These are phyloP conservation scores for Heterodera carotae DNA, from an alignment of 1,140 invertebrate species.

Conservation along the genomic window DNA sequence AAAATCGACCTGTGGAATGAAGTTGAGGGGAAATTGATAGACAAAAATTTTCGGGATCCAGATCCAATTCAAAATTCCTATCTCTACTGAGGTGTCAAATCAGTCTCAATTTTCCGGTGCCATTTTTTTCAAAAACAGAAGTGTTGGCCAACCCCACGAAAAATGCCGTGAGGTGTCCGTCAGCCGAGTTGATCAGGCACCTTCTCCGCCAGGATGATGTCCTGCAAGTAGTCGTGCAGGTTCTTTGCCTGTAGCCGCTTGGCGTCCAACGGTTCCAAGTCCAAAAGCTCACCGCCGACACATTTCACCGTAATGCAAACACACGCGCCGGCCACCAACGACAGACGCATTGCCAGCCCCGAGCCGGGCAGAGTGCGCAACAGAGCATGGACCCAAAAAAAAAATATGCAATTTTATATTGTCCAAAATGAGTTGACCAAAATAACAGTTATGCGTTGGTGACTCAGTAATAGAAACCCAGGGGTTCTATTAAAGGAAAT, in stretches of 20 bases:
- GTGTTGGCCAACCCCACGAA: too few relatives aligned
- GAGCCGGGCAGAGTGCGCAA: slow-evolving; percentile 39
- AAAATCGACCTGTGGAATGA: slow-evolving; percentile 53
- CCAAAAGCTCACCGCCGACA: slow-evolving; percentile 38
- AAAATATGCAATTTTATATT: background rate
- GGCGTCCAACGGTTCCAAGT: slow-evolving; percentile 54
- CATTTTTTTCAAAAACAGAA: too few relatives aligned
- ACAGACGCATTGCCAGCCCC: slow-evolving; percentile 51
- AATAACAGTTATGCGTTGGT: too few relatives aligned
- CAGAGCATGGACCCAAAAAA: slow-evolving; percentile 41
- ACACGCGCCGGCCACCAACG: slow-evolving; percentile 55
- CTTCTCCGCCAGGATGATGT: slow-evolving; percentile 53
- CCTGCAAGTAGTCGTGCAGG: slow-evolving; percentile 49
- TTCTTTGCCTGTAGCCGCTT: slow-evolving; percentile 47
- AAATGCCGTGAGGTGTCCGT: too few relatives aligned
- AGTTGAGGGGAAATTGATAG: too few relatives aligned
- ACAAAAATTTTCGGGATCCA: too few relatives aligned
- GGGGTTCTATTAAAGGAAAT: too few relatives aligned
- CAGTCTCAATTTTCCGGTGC: too few relatives aligned
- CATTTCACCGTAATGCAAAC: slow-evolving; percentile 54
- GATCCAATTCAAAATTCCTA: too few relatives aligned
- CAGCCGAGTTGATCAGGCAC: slow-evolving; percentile 19
- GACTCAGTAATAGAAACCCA: too few relatives aligned
- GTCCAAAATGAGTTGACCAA: too few relatives aligned
- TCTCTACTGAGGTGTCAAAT: too few relatives aligned